A percentile compares a stretch with the other conserved stretches of the same genome.
Evolutionary conservation across 2,113 vertebrate genomes (phyloP).

Genomic region (Papio anubis): DNA sequence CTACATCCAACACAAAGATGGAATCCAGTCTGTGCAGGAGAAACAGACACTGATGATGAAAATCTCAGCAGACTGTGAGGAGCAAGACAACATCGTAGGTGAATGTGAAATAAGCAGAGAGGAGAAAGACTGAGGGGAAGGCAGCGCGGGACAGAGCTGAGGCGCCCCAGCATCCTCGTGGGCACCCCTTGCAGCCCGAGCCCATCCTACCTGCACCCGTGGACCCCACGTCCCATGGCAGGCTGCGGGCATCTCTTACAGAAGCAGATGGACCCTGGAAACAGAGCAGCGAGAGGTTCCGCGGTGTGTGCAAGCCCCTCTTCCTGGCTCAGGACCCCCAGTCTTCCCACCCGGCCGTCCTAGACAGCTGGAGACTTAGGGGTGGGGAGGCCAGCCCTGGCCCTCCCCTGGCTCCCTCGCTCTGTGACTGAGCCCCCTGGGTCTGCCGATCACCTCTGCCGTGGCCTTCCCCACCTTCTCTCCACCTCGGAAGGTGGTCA

Average conservation of each 20-base stretch:
- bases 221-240: constrained; percentile 88
- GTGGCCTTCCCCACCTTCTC: accelerated
- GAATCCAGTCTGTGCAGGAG: background rate
- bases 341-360: background rate
- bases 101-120: background rate
- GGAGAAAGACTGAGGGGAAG: no score
- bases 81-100: accelerated
- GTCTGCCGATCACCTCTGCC: no score
- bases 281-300: background rate
- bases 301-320: background rate
- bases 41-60: background rate
- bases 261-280: constrained; percentile 76
- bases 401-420: background rate
- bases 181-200: background rate
- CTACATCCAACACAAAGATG: background rate
- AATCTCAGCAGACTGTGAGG: background rate
- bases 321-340: no score
- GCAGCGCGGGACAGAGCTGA: no score
- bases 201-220: constrained; percentile 51
- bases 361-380: accelerated
- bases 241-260: constrained; percentile 83
- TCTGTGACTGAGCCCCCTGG: no score
- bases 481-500: no score
- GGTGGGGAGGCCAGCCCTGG: background rate
- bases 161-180: background rate